Percentiles rank a stretch among this genome's conserved stretches.
These are phyloP conservation scores for Ariolimax columbianus DNA, from an alignment of 2,888 invertebrate genomes.

Conservation along the genomic window DNA sequence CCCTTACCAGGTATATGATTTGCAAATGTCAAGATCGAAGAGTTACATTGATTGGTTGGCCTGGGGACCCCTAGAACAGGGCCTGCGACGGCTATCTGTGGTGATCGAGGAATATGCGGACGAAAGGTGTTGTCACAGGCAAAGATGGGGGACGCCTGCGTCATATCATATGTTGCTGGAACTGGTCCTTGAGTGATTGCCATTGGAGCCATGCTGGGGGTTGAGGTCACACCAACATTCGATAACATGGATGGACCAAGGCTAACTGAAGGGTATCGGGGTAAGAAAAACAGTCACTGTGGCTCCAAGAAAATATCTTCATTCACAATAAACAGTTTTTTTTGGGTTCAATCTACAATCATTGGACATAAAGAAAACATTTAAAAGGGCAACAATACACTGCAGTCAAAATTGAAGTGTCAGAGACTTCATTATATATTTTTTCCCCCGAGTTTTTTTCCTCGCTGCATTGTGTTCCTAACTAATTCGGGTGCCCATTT, in stretches of 20 bases:
- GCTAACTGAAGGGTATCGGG: slow-evolving; percentile 11
- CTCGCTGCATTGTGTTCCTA: no score
- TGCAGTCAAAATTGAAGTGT: no score
- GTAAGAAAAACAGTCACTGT: slow-evolving; percentile 9
- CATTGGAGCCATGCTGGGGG: slow-evolving; percentile 1
- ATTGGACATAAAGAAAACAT: no score
- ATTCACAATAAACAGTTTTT: no score
- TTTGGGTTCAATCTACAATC: no score
- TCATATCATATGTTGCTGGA: background rate
- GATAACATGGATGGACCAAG: slow-evolving; percentile 36
- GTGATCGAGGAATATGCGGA: slow-evolving; percentile 17
- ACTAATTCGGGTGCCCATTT: no score
- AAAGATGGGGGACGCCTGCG: slow-evolving; percentile 37
- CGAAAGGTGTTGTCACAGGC: slow-evolving; percentile 27
- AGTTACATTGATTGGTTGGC: slow-evolving; percentile 24
- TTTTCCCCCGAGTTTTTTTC: no score
- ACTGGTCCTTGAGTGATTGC: slow-evolving; percentile 6
- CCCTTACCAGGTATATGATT: slow-evolving; percentile 48
- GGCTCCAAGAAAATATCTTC: background rate
- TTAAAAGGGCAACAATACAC: no score
- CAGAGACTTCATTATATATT: no score
- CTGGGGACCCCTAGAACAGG: slow-evolving; percentile 20
- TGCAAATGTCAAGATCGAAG: slow-evolving; percentile 42
- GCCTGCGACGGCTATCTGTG: background rate
- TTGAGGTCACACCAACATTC: slow-evolving; percentile 27